Evolutionary conservation across 1,140 invertebrate species (phyloP).

Genomic region (Pemphigus obesinymphae): DNA sequence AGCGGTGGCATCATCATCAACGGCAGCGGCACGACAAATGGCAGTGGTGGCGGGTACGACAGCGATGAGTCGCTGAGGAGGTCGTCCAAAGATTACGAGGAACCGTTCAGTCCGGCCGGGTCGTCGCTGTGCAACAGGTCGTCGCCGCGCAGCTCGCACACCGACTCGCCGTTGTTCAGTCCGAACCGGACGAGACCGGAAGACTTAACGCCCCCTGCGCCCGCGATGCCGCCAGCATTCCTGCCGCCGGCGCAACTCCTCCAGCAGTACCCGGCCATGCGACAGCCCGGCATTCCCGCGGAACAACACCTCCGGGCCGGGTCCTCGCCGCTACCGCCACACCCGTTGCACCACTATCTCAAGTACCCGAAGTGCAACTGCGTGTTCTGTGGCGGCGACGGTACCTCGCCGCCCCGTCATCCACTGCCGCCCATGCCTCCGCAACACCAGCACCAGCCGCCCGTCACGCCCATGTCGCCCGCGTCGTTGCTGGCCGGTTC

Average conservation of each 20-base stretch:
- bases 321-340: not conserved
- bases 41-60: constrained; percentile 48
- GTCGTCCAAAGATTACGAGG: constrained; percentile 52
- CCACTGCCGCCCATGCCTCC: constrained; percentile 54
- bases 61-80: constrained; percentile 50
- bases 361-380: constrained; percentile 54
- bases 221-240: constrained; percentile 48
- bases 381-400: constrained; percentile 44
- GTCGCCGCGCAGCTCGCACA: constrained; percentile 55
- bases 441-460: constrained; percentile 56
- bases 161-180: constrained; percentile 57
- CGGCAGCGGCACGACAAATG: not conserved
- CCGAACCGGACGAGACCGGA: constrained; percentile 54
- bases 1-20: too few relatives aligned
- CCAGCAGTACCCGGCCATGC: not conserved
- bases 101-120: constrained; percentile 57
- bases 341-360: constrained; percentile 45
- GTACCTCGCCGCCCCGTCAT: constrained; percentile 51
- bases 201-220: constrained; percentile 50
- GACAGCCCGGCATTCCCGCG: too few relatives aligned
- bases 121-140: constrained; percentile 55
- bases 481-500: constrained; percentile 54
- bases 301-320: not conserved
- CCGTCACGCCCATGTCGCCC: constrained; percentile 58
- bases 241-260: not conserved